A percentile compares a stretch with the other conserved stretches of the same genome.
phyloP scores from a whole-genome alignment of 2,797 vertebrate species.

The Champsocephalus gunnari region DNA sequence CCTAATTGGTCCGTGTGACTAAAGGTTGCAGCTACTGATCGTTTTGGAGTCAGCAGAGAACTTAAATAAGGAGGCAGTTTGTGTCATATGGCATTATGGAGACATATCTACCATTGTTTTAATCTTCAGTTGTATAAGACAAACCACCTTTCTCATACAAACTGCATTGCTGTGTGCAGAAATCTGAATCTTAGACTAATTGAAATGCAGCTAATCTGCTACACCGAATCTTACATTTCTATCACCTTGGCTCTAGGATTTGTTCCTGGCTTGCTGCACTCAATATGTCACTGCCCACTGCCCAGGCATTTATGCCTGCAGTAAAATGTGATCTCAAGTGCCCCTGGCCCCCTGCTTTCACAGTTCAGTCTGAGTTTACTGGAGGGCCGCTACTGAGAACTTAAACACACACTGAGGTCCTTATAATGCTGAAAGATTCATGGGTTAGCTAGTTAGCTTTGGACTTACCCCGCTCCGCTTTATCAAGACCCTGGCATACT shows the following conservation, averaged over 20 bases:
- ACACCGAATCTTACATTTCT: not conserved
- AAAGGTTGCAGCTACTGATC: too few relatives aligned
- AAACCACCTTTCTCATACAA: too few relatives aligned
- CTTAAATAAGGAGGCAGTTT: too few relatives aligned
- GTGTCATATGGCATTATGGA: too few relatives aligned
- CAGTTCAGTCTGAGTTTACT: slow-evolving; percentile 40
- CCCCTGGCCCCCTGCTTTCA: slow-evolving; percentile 25
- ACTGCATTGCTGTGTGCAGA: too few relatives aligned
- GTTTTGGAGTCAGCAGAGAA: too few relatives aligned
- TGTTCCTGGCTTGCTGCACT: slow-evolving; percentile 35
- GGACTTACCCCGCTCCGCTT: not conserved
- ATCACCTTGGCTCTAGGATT: slow-evolving; percentile 31
- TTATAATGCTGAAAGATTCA: slow-evolving; percentile 14
- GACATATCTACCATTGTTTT: too few relatives aligned
- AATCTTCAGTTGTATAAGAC: too few relatives aligned
- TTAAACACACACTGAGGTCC: slow-evolving; percentile 12
- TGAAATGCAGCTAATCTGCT: too few relatives aligned
- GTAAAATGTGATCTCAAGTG: slow-evolving; percentile 68
- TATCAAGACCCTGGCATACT: not conserved
- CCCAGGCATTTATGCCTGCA: slow-evolving; percentile 52
- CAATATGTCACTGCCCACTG: slow-evolving; percentile 45
- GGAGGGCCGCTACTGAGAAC: not conserved
- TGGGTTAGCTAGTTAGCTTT: not conserved
- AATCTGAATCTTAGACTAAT: too few relatives aligned
- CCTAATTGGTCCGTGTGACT: too few relatives aligned